Evolutionary conservation across 1,140 invertebrate species (phyloP).

Genomic region (Radopholus similis): DNA sequence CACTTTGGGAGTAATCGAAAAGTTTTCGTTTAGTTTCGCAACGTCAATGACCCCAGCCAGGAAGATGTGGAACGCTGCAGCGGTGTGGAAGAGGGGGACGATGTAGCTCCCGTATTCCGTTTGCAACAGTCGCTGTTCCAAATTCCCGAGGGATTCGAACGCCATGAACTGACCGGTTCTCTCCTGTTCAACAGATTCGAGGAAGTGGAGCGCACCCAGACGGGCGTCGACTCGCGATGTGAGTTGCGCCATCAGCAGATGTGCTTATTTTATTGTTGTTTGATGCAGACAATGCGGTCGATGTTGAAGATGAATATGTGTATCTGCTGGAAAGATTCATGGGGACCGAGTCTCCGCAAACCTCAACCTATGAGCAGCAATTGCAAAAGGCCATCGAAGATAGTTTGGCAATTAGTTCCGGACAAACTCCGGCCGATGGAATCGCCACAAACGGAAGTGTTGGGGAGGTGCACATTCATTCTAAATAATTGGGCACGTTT

Average conservation of each 20-base stretch:
- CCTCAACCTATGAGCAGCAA: slow-evolving; percentile 13
- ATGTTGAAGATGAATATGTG: slow-evolving; percentile 30
- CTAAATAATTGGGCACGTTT: background rate
- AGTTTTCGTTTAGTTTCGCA: too few relatives aligned
- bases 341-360: background rate
- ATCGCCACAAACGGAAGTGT: background rate
- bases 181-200: slow-evolving; percentile 20
- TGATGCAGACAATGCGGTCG: slow-evolving; percentile 26
- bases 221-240: slow-evolving; percentile 13
- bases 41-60: slow-evolving; percentile 20
- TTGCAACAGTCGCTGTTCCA: slow-evolving; percentile 24
- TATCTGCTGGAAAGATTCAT: slow-evolving; percentile 29
- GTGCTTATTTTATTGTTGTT: background rate
- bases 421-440: background rate
- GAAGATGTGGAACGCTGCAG: background rate
- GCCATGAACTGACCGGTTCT: slow-evolving; percentile 5
- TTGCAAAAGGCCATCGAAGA: slow-evolving; percentile 26
- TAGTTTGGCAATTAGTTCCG: slow-evolving; percentile 10
- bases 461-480: background rate
- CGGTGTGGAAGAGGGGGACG: slow-evolving; percentile 2
- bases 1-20: too few relatives aligned
- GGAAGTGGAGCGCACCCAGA: slow-evolving; percentile 1
- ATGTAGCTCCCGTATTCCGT: slow-evolving; percentile 2
- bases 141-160: slow-evolving; percentile 19
- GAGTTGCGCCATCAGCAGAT: background rate